phyloP scores from a whole-genome alignment of 2,113 vertebrate species.

The Felis chaus region DNA sequence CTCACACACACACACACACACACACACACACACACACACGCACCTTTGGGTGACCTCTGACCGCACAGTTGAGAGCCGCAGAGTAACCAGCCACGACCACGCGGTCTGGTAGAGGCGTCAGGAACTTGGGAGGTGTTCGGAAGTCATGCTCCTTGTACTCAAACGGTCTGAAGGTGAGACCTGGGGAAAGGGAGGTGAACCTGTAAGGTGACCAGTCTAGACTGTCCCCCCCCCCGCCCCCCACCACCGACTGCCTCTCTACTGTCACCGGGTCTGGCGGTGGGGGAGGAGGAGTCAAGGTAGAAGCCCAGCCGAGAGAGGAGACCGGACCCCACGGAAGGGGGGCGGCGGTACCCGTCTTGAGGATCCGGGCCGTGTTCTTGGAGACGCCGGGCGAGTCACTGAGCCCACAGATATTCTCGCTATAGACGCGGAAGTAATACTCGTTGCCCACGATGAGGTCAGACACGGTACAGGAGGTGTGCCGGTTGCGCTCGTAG shows the following conservation, averaged over 20 bases:
- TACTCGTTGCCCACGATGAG: constrained; percentile 95
- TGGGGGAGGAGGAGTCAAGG: no score
- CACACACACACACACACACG: rapidly evolving
- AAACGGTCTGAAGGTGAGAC: constrained; percentile 73
- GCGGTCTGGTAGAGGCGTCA: constrained; percentile 89
- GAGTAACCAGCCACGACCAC: constrained; percentile 90
- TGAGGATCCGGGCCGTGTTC: constrained; percentile 91
- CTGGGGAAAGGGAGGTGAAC: constrained; percentile 65
- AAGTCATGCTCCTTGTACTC: constrained; percentile 88
- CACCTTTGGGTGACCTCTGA: constrained; percentile 91
- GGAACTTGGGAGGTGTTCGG: constrained; percentile 88
- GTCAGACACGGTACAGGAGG: constrained; percentile 91
- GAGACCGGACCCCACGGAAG: rapidly evolving
- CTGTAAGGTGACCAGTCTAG: rapidly evolving
- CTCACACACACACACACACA: rapidly evolving
- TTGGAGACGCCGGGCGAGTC: constrained; percentile 87
- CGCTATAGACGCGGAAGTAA: constrained; percentile 89
- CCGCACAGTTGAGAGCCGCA: constrained; percentile 91
- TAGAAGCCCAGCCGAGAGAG: rapidly evolving
- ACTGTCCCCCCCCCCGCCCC: no score
- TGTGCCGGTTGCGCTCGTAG: constrained; percentile 90
- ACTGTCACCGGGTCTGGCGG: no score
- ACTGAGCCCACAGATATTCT: constrained; percentile 93
- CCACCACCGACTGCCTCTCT: rapidly evolving
- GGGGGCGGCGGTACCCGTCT: constrained; percentile 83